Percentiles rank a stretch among this genome's conserved stretches.
These are phyloP conservation scores for Cyprinodon diabolis DNA, from an alignment of 2,797 vertebrate species.

Conservation along the genomic window DNA sequence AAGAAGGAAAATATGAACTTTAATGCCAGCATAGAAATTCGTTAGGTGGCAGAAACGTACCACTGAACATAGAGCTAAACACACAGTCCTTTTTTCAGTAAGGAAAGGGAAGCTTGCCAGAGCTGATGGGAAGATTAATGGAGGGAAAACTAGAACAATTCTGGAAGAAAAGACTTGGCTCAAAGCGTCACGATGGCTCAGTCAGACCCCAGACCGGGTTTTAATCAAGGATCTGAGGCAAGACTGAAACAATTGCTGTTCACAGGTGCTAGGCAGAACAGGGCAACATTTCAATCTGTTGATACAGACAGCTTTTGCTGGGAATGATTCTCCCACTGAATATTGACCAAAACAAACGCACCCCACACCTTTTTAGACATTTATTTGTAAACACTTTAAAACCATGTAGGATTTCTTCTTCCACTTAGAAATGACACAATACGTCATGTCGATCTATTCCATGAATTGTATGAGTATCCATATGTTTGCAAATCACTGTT, in stretches of 20 bases:
- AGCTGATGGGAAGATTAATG: background rate
- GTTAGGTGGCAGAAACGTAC: no score
- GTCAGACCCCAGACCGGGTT: background rate
- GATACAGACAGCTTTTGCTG: no score
- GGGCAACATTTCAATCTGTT: background rate
- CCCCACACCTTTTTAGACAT: background rate
- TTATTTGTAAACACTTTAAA: background rate
- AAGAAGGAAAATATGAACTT: no score
- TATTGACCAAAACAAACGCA: background rate
- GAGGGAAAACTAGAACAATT: background rate
- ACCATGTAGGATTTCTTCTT: background rate
- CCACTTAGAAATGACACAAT: background rate
- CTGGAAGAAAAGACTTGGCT: background rate
- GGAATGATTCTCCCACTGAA: background rate
- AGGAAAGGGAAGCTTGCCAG: background rate
- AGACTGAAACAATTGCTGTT: background rate
- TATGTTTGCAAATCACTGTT: background rate
- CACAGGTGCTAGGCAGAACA: background rate
- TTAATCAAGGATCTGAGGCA: background rate
- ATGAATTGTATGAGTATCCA: background rate
- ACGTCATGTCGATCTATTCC: background rate
- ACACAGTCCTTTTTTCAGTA: background rate
- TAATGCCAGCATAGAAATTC: no score
- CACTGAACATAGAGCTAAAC: background rate
- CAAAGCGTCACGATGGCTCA: background rate